Evolutionary conservation across 2,113 vertebrate genomes (phyloP).

Genomic region (Microcebus murinus): DNA sequence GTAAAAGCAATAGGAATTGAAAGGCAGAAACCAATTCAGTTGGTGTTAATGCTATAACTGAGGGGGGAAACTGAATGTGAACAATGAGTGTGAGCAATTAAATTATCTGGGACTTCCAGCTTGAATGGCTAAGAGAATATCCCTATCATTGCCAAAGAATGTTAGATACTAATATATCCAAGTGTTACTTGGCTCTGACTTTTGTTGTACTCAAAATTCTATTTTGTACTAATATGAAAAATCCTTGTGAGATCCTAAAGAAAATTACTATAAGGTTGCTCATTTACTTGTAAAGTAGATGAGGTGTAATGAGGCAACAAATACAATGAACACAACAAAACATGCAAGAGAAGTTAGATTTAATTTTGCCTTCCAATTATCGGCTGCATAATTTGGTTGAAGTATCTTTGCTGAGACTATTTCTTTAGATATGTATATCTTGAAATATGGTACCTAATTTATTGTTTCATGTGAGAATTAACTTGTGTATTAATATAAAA

Average conservation of each 20-base stretch:
- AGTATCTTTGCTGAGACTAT: neutral
- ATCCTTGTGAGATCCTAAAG: neutral
- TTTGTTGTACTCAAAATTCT: conserved; percentile 27
- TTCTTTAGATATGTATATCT: neutral
- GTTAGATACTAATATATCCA: neutral
- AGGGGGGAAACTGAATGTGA: neutral
- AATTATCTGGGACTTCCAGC: neutral
- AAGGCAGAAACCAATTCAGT: neutral
- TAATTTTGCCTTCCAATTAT: conserved; percentile 52
- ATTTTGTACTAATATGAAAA: neutral
- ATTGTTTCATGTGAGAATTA: neutral
- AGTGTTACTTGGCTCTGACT: neutral
- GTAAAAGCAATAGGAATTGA: neutral
- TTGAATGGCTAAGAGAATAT: neutral
- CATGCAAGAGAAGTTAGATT: neutral
- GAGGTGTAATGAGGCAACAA: conserved; percentile 54
- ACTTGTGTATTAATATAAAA: neutral
- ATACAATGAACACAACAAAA: conserved; percentile 15
- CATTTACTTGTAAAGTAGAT: conserved; percentile 44
- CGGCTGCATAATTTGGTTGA: neutral
- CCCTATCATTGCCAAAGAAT: neutral
- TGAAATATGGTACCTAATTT: neutral
- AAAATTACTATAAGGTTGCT: neutral
- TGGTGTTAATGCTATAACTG: neutral
- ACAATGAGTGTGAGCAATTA: neutral